Evolutionary conservation across 2,113 vertebrate species (phyloP).

Genomic region (Clarias batrachus): DNA sequence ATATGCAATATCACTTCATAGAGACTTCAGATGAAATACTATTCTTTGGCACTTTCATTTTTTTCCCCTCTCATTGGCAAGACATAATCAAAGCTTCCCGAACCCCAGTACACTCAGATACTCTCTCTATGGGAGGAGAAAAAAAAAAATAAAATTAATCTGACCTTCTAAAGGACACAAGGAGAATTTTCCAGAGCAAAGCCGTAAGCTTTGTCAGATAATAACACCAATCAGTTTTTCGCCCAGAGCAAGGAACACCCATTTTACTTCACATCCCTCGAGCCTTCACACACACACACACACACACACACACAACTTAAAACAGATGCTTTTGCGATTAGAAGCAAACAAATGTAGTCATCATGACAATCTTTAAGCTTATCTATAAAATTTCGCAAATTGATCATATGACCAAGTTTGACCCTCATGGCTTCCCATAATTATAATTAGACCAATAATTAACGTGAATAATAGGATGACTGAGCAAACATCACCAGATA

Average conservation of each 20-base stretch:
- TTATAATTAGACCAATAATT: too few species aligned
- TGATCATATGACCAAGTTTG: too few species aligned
- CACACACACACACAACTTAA: background rate
- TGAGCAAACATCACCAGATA: too few species aligned
- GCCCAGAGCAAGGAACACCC: constrained; percentile 6
- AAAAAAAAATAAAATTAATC: constrained; percentile 62
- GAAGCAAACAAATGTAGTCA: background rate
- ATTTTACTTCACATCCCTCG: background rate
- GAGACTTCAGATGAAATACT: constrained; percentile 31
- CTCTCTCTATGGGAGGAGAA: constrained; percentile 58
- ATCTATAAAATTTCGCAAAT: too few species aligned
- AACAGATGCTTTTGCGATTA: background rate
- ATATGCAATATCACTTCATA: constrained; percentile 44
- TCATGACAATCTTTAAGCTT: background rate
- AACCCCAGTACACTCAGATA: constrained; percentile 48
- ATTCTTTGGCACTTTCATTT: constrained; percentile 46
- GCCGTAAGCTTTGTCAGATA: constrained; percentile 43
- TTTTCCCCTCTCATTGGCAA: constrained; percentile 11
- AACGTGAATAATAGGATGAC: too few species aligned
- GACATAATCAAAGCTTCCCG: constrained; percentile 66
- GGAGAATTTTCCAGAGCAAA: constrained; percentile 31
- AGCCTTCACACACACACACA: background rate
- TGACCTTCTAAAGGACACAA: constrained; percentile 64
- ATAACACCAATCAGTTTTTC: constrained; percentile 45
- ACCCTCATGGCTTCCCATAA: too few species aligned